phyloP scores from a whole-genome alignment of 2,797 vertebrate genomes.

The Anguilla marmorata region DNA sequence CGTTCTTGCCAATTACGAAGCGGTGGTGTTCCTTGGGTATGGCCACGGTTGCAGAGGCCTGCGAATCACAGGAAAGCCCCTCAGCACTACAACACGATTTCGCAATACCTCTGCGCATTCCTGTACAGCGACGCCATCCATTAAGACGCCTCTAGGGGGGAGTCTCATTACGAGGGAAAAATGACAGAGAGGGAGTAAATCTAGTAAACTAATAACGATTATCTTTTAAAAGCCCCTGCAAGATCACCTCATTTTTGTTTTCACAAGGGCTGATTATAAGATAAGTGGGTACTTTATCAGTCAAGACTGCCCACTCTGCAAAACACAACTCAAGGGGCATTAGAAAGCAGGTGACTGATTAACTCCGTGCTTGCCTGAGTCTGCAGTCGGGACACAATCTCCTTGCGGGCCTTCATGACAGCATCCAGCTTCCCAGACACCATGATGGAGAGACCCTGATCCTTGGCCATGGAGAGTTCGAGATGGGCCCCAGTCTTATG shows the following conservation, averaged over 20 bases:
- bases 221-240: neutral
- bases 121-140: neutral
- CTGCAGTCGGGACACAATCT: constrained; percentile 98
- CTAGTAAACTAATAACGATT: neutral
- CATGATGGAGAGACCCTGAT: constrained; percentile 99
- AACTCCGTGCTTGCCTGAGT: constrained; percentile 82
- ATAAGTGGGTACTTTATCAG: neutral
- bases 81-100: neutral
- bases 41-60: constrained; percentile 94
- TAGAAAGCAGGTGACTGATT: neutral
- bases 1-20: constrained; percentile 98
- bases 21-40: constrained; percentile 99
- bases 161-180: constrained; percentile 3
- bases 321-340: neutral
- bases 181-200: neutral
- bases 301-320: neutral
- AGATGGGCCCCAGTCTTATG: constrained; percentile 97
- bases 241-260: neutral
- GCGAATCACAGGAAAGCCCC: neutral
- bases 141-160: neutral
- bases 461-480: constrained; percentile 97
- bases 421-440: constrained; percentile 97
- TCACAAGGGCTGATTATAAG: neutral
- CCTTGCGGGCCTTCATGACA: constrained; percentile 99
- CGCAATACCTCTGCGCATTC: neutral